Evolutionary conservation across 1,140 invertebrate species (phyloP).

Genomic region (Apocrypta bakeri): DNA sequence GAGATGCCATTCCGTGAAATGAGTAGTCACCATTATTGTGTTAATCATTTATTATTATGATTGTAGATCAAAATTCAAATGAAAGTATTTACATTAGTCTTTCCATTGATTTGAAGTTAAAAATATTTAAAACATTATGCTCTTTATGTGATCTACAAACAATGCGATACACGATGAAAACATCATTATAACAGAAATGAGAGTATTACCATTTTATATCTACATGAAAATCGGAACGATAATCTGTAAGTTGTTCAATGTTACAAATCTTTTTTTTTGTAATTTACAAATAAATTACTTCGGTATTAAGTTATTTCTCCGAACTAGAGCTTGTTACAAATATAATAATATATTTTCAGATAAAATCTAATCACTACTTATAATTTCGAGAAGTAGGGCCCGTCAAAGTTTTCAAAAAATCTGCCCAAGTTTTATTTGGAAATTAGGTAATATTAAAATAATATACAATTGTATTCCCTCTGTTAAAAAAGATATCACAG

Average conservation of each 20-base stretch:
- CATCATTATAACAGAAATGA: neutral
- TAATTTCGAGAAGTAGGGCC: too few relatives aligned
- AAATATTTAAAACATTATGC: neutral
- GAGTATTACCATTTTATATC: neutral
- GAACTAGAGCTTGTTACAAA: neutral
- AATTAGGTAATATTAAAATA: neutral
- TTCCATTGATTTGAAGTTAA: neutral
- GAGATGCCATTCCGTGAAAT: too few relatives aligned
- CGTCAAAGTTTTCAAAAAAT: neutral
- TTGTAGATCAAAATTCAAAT: conserved; percentile 74
- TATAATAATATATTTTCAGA: neutral
- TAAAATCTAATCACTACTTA: neutral
- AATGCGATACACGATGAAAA: too few relatives aligned
- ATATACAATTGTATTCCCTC: neutral
- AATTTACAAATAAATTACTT: neutral
- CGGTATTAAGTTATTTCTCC: neutral
- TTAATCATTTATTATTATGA: neutral
- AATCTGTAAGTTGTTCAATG: neutral
- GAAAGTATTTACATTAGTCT: neutral
- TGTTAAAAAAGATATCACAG: conserved; percentile 6
- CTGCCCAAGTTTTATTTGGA: neutral
- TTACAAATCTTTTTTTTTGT: neutral
- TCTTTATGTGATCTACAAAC: too few relatives aligned
- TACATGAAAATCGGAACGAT: neutral
- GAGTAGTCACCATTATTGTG: neutral